phyloP scores from a whole-genome alignment of 1,140 invertebrate genomes.

The Scylla paramamosain region DNA sequence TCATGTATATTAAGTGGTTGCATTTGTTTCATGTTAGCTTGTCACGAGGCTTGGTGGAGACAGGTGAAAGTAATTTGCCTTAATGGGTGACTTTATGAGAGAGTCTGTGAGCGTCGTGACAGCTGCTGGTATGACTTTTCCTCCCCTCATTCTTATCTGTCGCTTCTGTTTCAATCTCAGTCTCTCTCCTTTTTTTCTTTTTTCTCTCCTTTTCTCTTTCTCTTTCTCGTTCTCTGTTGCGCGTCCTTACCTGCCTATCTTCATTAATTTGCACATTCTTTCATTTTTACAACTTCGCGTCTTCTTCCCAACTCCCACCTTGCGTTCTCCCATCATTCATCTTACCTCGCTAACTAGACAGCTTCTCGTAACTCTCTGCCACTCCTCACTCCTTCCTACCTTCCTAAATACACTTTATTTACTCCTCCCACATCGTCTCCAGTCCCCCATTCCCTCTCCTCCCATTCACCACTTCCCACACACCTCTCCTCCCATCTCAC shows the following conservation, averaged over 20 bases:
- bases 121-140: not conserved
- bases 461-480: not conserved
- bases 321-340: not conserved
- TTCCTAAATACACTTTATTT: not conserved
- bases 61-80: constrained; percentile 22
- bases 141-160: not conserved
- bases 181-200: not conserved
- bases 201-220: not conserved
- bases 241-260: not conserved
- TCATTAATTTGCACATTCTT: not conserved
- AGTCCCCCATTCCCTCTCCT: not conserved
- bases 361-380: not conserved
- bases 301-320: not conserved
- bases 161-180: not conserved
- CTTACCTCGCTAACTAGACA: not conserved
- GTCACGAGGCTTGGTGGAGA: not conserved
- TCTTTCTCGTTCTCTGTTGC: too few species aligned
- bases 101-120: not conserved
- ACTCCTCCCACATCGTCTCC: not conserved
- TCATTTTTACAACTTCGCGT: not conserved
- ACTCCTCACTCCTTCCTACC: not conserved
- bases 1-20: not conserved
- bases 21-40: not conserved
- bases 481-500: not conserved
- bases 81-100: not conserved